Base-by-base conservation (phyloP, 2,113 vertebrate species). In the Clupea harengus region DNA sequence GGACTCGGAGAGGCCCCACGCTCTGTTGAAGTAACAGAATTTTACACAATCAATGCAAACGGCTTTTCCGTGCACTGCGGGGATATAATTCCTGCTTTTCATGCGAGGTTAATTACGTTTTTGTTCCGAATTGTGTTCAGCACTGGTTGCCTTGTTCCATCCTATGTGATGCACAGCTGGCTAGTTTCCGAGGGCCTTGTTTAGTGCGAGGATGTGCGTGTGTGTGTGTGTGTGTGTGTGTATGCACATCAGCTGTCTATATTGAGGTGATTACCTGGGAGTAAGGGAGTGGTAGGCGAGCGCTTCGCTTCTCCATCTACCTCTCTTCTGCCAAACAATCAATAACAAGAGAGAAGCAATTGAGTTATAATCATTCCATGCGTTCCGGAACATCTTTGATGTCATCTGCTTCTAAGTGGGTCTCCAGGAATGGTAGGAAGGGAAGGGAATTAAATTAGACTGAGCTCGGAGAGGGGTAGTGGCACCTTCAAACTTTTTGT, bases 291-390 rank as follows among this genome's bases (percentile, higher is more conserved):
- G 52, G 87, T 91, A 92, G 92, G 25, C 85, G 90, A 91, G 89
- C 88, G 84, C 87, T 90, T 91, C 90, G 90, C 93, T 90, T 85
- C 88, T 84, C 89, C 90, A 88, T 64, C 89, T 91, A 90, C 89
- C 50, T 72, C 8, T 72, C 25, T 32, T 9, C 25, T 32, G 64
- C 10, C 90, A 91, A 89, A 89, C 91, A 92, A 94, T 95, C 94
- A 93, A 93, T 93, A 92, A 90, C 80, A 64, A 10, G 84, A 87
- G 85, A 83, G 22, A 81, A 89, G 91, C 91, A 94, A 94, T 92
- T 92, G 91, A 94, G 89, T 92, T 93, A 91, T 88, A 92, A 89
- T 94, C 91, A 92, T 94, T 92, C 89, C 87, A 89, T 91, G 88
- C 92, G 92, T 94, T 94, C 92, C 89, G 50, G 91, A 90, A 84